phyloP scores from a whole-genome alignment of 92 coral and sea anemone genomes.

The Blastomussa wellsi region DNA sequence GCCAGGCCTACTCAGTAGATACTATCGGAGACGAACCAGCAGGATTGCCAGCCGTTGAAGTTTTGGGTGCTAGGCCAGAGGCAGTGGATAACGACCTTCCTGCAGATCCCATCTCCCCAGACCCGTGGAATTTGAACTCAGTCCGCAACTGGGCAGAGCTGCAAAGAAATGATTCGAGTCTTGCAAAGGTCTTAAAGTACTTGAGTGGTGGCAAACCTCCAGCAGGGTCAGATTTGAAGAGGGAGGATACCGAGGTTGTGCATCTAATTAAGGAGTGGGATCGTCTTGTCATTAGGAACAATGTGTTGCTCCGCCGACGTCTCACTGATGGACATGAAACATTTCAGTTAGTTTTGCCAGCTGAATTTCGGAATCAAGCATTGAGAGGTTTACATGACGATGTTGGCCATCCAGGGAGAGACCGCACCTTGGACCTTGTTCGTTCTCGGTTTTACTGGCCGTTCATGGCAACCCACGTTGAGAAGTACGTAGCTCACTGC shows the following conservation, averaged over 20 bases:
- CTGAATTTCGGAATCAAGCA: constrained; percentile 31
- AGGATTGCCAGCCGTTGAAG: no score
- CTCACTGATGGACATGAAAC: constrained; percentile 21
- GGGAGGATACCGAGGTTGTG: constrained; percentile 5
- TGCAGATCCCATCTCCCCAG: no score
- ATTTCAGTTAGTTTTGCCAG: constrained; percentile 32
- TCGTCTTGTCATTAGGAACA: constrained; percentile 27
- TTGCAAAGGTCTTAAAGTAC: constrained; percentile 17
- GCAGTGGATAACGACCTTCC: no score
- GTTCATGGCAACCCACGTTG: no score
- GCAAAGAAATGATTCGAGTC: constrained; percentile 20
- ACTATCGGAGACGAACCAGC: no score
- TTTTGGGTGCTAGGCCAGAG: no score
- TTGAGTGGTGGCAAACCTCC: constrained; percentile 5
- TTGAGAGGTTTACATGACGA: constrained; percentile 48
- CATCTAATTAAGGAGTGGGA: constrained; percentile 29
- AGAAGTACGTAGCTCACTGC: constrained; percentile 37
- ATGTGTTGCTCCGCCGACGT: constrained; percentile 31
- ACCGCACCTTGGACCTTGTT: no score
- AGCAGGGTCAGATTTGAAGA: constrained; percentile 24
- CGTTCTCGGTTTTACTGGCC: no score
- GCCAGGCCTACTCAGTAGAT: no score
- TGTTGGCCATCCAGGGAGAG: no score
- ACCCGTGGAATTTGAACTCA: not conserved
- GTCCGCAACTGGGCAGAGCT: constrained; percentile 25